Evolutionary conservation across 1,140 invertebrate species (phyloP).

Genomic region (roundworm (Caenorhabditis elegans)): DNA sequence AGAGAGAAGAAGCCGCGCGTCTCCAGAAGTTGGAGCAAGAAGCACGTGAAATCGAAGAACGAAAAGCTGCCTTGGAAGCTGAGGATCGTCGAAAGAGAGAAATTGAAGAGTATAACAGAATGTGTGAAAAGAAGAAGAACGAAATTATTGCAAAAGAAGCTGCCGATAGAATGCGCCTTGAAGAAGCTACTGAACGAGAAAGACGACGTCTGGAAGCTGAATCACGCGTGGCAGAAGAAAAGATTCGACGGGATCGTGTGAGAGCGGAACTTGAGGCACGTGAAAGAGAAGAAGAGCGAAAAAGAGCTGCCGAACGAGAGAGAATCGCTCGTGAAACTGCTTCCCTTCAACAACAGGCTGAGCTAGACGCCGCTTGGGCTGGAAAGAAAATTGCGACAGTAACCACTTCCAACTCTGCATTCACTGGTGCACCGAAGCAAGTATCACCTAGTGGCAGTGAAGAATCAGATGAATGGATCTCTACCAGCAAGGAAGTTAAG

Average conservation of each 20-base stretch:
- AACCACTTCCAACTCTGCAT: not conserved
- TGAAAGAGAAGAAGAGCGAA: not conserved
- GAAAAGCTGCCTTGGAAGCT: not conserved
- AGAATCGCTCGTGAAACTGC: not conserved
- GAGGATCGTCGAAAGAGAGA: not conserved
- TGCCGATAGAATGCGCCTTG: not conserved
- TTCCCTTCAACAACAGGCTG: not conserved
- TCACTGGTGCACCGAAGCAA: not conserved
- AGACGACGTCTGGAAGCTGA: not conserved
- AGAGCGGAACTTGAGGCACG: not conserved
- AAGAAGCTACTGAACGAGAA: not conserved
- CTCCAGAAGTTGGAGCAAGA: not conserved
- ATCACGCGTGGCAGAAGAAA: not conserved
- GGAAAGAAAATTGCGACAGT: not conserved
- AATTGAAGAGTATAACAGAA: not conserved
- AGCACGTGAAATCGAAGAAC: not conserved
- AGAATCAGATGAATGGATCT: not conserved
- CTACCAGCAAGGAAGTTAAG: not conserved
- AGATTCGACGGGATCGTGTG: not conserved
- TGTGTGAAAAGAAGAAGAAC: not conserved
- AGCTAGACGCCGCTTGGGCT: not conserved
- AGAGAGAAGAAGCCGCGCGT: not conserved
- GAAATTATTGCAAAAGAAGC: not conserved
- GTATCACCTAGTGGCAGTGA: slow-evolving; percentile 1
- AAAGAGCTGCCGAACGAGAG: not conserved